Percentiles rank a stretch among this genome's conserved stretches.
These are phyloP conservation scores for Epinotia brunnichana DNA, from an alignment of 2,888 invertebrate genomes.

Conservation along the genomic window DNA sequence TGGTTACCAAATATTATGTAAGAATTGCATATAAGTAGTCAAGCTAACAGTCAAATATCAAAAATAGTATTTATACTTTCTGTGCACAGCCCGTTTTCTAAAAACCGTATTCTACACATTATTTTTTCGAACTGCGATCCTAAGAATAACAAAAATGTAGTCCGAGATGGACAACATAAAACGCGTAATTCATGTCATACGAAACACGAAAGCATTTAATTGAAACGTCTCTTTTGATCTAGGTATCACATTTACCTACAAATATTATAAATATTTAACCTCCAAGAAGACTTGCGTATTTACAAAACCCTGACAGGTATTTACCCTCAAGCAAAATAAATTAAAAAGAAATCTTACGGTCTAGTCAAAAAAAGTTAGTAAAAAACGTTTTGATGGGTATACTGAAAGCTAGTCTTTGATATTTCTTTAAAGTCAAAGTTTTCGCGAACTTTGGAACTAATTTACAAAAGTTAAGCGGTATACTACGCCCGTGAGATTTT, in stretches of 20 bases:
- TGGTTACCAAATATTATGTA: too few species aligned
- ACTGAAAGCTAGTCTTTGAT: slow-evolving; percentile 32
- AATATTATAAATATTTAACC: not conserved
- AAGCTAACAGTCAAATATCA: too few species aligned
- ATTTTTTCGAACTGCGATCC: not conserved
- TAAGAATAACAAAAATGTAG: too few species aligned
- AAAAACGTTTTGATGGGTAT: slow-evolving; percentile 4
- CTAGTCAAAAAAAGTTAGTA: not conserved
- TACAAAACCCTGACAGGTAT: not conserved
- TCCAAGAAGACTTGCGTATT: not conserved
- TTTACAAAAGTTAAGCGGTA: slow-evolving; percentile 29
- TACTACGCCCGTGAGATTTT: slow-evolving; percentile 24
- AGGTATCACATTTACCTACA: not conserved
- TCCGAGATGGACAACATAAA: too few species aligned
- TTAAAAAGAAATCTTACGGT: not conserved
- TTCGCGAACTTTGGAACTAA: slow-evolving; percentile 13
- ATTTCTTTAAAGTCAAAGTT: slow-evolving; percentile 13
- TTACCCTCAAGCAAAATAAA: not conserved
- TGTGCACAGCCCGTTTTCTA: not conserved
- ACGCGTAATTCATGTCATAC: not conserved
- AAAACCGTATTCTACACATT: not conserved
- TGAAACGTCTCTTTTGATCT: not conserved
- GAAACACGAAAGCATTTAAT: not conserved
- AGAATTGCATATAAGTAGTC: too few species aligned
- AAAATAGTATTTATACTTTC: too few species aligned